A percentile compares a stretch with the other conserved stretches of the same genome.
phyloP scores from a whole-genome alignment of 2,888 invertebrate genomes.

The Eudasyphora cyanicolor region DNA sequence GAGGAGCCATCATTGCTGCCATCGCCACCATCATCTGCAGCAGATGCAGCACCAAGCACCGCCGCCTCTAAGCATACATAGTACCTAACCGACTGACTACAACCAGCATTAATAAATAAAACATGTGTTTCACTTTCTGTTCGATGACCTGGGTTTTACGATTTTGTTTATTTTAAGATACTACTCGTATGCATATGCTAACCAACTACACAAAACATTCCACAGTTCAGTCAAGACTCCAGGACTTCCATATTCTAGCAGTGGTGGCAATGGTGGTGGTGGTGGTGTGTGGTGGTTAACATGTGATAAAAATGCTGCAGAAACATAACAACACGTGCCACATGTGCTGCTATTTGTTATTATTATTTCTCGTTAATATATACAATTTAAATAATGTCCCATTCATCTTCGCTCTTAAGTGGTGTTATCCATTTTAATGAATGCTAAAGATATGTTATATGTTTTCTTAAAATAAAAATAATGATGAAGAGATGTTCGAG shows the following conservation, averaged over 20 bases:
- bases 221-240: background rate
- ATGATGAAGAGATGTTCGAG: background rate
- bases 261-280: background rate
- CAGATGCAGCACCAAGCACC: background rate
- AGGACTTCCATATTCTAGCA: background rate
- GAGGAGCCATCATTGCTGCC: background rate
- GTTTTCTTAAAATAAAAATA: background rate
- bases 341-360: constrained; percentile 1
- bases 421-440: no score
- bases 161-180: constrained; percentile 16
- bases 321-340: constrained; percentile 30
- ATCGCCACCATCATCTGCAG: background rate
- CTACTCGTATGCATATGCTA: background rate
- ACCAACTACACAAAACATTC: no score
- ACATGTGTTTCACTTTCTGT: constrained; percentile 39
- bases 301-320: background rate
- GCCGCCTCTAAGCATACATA: background rate
- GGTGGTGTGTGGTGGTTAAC: background rate
- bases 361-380: background rate
- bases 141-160: constrained; percentile 24
- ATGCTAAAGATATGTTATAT: no score
- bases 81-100: background rate
- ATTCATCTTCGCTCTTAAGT: background rate
- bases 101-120: constrained; percentile 21
- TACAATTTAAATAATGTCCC: background rate